A percentile compares a stretch with the other conserved stretches of the same genome.
phyloP scores from a whole-genome alignment of 2,888 invertebrate species.

The Hyposoter didymator region DNA sequence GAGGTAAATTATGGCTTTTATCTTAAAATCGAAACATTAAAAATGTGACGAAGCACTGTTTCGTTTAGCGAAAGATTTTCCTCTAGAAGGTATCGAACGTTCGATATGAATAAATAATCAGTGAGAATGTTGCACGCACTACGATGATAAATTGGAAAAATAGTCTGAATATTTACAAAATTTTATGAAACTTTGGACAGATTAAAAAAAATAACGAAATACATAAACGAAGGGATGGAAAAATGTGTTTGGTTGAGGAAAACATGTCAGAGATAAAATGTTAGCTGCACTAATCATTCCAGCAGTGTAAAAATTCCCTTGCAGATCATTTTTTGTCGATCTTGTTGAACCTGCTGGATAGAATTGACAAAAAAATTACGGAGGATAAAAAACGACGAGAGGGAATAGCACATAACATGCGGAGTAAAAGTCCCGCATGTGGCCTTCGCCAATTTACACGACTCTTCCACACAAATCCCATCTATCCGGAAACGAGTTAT shows the following conservation, averaged over 20 bases:
- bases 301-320: background rate
- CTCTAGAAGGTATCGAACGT: background rate
- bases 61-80: background rate
- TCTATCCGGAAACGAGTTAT: background rate
- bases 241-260: background rate
- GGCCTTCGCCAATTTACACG: slow-evolving; percentile 49
- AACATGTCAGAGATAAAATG: background rate
- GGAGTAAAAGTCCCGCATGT: slow-evolving; percentile 47
- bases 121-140: background rate
- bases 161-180: background rate
- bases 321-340: slow-evolving; percentile 17
- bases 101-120: background rate
- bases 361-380: slow-evolving; percentile 11
- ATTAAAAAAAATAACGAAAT: background rate
- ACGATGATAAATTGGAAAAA: background rate
- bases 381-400: background rate
- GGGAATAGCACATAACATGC: slow-evolving; percentile 20
- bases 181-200: background rate
- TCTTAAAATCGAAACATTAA: background rate
- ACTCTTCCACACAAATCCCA: slow-evolving; percentile 21
- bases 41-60: background rate
- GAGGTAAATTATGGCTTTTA: slow-evolving; percentile 86
- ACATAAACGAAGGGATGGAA: background rate
- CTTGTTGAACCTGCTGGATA: background rate
- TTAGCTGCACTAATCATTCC: background rate